Evolutionary conservation across 92 coral and sea anemone species (phyloP), one percentile per base, ranked within the genome.

Genomic region (Parazoanthus darwini): DNA sequence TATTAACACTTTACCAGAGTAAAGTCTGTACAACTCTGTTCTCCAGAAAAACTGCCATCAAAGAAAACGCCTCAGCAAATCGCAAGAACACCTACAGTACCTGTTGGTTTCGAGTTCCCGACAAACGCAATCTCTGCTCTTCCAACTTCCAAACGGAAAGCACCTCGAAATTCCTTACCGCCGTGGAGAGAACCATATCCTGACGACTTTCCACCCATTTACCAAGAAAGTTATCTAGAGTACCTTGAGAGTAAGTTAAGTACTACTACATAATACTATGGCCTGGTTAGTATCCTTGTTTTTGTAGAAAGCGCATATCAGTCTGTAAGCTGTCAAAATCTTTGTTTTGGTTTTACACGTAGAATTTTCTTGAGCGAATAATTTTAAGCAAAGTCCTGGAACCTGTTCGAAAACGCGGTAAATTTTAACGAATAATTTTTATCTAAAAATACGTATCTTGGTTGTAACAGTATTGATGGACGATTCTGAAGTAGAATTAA

Each of bases 141-240:
- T 6, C 29, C 77, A 39, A 22, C 2, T 39, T n/a, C 54, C 15
- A 82, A 36, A 1, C 46, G 38, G 46, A 42, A 67, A 13, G 5
- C 46, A 7, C 86, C 86, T 8, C 39, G 77, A 67, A 22, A 42
- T n/a, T 59, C 74, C 8, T 67, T 65, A 25, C 86, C 86, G 13
- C 77, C 86, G 38, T 82, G 86, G 86, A 82, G 76, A 66, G 77
- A 66, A 18, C 86, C 86, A 2, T 82, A 82, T 29, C 86, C 86
- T n/a, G 38, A 20, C 7, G 86, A 37, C 26, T 82, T 82, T 46
- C 86, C 13, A 18, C 86, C 86, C 8, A 82, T 82, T 82, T 82
- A 82, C 54, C 86, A 63, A 43, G 76, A 82, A 48, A 42, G 25
- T 11, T 82, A 82, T 20, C 58, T 82, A n/a, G 77, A 82, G 15